A percentile compares a stretch with the other conserved stretches of the same genome.
phyloP scores from a whole-genome alignment of 2,888 invertebrate species.

The Cataglyphis rosenhaueri region DNA sequence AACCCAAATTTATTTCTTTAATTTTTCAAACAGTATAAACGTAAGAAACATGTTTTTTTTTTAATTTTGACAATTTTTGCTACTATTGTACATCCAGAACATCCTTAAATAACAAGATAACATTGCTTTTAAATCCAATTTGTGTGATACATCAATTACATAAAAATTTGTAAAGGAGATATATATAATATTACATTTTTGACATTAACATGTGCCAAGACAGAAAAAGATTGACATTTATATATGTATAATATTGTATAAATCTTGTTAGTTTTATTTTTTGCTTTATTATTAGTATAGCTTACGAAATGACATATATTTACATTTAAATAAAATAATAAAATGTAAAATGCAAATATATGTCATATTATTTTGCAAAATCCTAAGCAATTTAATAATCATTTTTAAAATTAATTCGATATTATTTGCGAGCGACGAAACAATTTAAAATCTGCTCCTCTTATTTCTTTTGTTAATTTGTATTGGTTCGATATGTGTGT shows the following conservation, averaged over 20 bases:
- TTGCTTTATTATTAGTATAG: not conserved
- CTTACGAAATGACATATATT: not conserved
- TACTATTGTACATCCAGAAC: no score
- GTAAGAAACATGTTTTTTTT: no score
- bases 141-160: not conserved
- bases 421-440: constrained; percentile 25
- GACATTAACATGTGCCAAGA: not conserved
- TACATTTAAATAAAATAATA: not conserved
- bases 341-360: not conserved
- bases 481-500: constrained; percentile 23
- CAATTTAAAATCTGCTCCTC: constrained; percentile 13
- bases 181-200: not conserved
- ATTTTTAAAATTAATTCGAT: constrained; percentile 29
- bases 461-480: constrained; percentile 13
- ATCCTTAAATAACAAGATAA: not conserved
- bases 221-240: not conserved
- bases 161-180: not conserved
- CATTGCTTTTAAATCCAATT: not conserved
- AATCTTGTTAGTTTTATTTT: not conserved
- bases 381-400: not conserved
- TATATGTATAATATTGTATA: not conserved
- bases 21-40: no score
- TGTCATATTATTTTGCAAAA: not conserved
- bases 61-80: no score
- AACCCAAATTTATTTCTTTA: no score